These are phyloP conservation scores for Antheraea pernyi DNA, from an alignment of 1,140 invertebrate species.

Conservation along the genomic window DNA sequence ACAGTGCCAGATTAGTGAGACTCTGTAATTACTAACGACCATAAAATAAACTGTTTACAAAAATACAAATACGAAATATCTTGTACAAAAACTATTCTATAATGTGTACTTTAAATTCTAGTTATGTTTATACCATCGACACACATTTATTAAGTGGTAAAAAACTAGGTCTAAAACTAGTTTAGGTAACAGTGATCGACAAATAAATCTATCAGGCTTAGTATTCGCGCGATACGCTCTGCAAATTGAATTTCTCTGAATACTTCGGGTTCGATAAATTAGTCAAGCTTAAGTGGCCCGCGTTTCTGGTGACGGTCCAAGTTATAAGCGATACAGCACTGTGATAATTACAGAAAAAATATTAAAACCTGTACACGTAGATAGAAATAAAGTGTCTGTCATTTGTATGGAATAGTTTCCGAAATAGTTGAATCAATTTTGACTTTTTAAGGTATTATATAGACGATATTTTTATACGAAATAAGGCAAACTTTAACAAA, in stretches of 20 bases:
- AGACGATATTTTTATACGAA: too few relatives aligned
- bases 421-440: too few relatives aligned
- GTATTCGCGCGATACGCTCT: neutral
- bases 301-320: neutral
- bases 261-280: neutral
- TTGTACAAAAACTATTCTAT: neutral
- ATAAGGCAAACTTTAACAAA: too few relatives aligned
- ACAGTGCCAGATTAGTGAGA: too few relatives aligned
- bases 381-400: too few relatives aligned
- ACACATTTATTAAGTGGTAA: neutral
- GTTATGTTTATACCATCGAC: neutral
- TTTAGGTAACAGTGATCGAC: constrained; percentile 6
- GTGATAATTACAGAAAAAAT: neutral
- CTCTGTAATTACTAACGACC: too few relatives aligned
- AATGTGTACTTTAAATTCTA: neutral
- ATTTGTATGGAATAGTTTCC: too few relatives aligned
- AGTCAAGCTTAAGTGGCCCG: neutral
- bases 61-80: neutral
- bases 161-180: constrained; percentile 6
- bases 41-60: too few relatives aligned
- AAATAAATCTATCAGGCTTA: constrained; percentile 6
- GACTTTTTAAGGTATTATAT: too few relatives aligned
- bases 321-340: neutral
- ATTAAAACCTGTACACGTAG: neutral
- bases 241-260: constrained; percentile 6